phyloP scores from a whole-genome alignment of 2,888 invertebrate species.

The Plemyria rubiginata region DNA sequence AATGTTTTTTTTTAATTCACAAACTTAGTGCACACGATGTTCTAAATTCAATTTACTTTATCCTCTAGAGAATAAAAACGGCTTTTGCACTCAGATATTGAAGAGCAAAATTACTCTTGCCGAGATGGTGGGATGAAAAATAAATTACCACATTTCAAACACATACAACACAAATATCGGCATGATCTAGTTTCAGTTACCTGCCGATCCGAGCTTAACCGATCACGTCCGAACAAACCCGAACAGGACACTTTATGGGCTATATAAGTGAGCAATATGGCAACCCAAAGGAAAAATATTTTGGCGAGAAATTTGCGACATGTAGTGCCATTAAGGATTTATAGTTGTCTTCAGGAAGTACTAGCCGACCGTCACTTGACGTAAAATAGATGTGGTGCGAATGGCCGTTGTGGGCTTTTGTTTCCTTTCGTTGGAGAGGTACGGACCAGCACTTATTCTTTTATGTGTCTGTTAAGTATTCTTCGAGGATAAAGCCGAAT shows the following conservation, averaged over 20 bases:
- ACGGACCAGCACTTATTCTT: conserved; percentile 21
- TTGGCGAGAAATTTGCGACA: conserved; percentile 43
- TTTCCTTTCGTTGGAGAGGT: conserved; percentile 23
- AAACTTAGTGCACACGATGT: too few species aligned
- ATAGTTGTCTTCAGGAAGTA: conserved; percentile 32
- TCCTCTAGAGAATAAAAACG: too few species aligned
- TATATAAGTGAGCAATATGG: conserved; percentile 68
- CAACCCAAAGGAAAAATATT: conserved; percentile 57
- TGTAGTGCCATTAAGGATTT: conserved; percentile 36
- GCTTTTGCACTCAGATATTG: too few species aligned
- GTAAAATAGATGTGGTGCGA: conserved; percentile 30
- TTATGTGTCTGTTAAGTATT: conserved; percentile 28
- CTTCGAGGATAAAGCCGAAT: conserved; percentile 15
- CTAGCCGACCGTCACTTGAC: conserved; percentile 27
- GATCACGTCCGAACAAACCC: conserved; percentile 40
- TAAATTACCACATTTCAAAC: conserved; percentile 37
- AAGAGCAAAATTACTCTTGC: too few species aligned
- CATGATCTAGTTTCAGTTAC: conserved; percentile 39
- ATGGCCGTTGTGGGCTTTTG: conserved; percentile 24
- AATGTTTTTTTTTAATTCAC: too few species aligned
- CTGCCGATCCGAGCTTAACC: conserved; percentile 32
- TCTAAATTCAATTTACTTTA: too few species aligned
- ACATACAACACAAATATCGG: conserved; percentile 31
- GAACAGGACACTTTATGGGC: conserved; percentile 60
- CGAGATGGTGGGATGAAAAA: too few species aligned